Evolutionary conservation across 1,140 invertebrate species (phyloP).

Genomic region (Macrocentrus cingulum): DNA sequence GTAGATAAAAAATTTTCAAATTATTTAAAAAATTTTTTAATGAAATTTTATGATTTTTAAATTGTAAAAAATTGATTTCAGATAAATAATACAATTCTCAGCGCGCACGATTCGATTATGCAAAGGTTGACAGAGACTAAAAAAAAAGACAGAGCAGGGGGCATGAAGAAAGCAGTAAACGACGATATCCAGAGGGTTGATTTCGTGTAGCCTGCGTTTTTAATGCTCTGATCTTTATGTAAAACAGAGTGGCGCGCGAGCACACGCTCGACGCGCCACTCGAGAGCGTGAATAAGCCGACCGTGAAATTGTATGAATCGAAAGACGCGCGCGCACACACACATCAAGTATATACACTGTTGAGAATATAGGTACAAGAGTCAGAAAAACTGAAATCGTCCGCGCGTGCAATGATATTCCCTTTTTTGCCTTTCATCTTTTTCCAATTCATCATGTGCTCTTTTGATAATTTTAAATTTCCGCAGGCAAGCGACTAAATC

Average conservation of each 20-base stretch:
- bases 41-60: too few species aligned
- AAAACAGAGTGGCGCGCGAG: conserved; percentile 40
- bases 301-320: conserved; percentile 55
- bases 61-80: too few species aligned
- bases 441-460: neutral
- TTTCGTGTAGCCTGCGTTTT: conserved; percentile 49
- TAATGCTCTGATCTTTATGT: conserved; percentile 56
- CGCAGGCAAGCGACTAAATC: conserved; percentile 23
- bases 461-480: conserved; percentile 42
- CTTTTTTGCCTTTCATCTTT: neutral
- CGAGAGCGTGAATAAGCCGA: conserved; percentile 45
- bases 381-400: conserved; percentile 23
- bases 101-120: conserved; percentile 8
- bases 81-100: too few species aligned
- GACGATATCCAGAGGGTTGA: conserved; percentile 33
- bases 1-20: conserved; percentile 1
- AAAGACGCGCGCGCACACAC: conserved; percentile 28
- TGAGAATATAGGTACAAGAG: conserved; percentile 40
- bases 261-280: conserved; percentile 22
- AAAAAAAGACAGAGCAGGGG: conserved; percentile 5
- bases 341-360: conserved; percentile 14
- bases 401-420: neutral
- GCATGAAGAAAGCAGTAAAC: conserved; percentile 8
- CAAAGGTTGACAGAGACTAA: neutral
- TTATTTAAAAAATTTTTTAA: too few species aligned